A percentile compares a stretch with the other conserved stretches of the same genome.
phyloP scores from a whole-genome alignment of 2,113 vertebrate species.

The Microcebus lehilahytsara region DNA sequence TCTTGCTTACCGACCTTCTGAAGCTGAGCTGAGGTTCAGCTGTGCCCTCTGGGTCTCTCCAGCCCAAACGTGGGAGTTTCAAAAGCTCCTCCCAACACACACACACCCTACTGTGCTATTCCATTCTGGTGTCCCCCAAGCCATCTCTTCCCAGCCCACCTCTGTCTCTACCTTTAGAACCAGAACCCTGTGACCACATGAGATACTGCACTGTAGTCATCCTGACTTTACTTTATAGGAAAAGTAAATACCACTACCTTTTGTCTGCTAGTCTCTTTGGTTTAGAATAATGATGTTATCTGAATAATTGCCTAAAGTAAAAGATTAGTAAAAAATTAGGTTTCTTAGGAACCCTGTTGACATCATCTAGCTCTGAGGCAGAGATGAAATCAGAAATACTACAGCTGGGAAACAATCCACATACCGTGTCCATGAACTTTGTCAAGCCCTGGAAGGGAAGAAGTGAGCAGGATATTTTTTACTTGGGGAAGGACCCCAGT shows the following conservation, averaged over 20 bases:
- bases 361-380: neutral
- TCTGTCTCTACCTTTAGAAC: neutral
- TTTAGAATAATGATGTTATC: neutral
- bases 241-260: neutral
- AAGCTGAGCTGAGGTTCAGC: neutral
- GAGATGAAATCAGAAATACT: neutral
- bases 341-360: neutral
- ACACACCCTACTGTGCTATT: rapidly evolving
- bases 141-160: neutral
- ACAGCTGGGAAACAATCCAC: neutral
- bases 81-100: too few species aligned
- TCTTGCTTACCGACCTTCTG: neutral
- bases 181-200: neutral
- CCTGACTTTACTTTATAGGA: neutral
- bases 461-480: neutral
- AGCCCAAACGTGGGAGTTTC: neutral
- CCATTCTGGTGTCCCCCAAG: neutral
- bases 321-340: neutral
- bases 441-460: neutral
- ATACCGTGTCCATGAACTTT: neutral
- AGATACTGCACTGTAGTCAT: neutral
- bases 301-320: neutral
- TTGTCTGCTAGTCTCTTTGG: neutral
- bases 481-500: too few species aligned
- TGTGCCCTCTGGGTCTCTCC: neutral